A percentile compares a stretch with the other conserved stretches of the same genome.
These are phyloP conservation scores for Venusia cambrica DNA, from an alignment of 2,888 invertebrate species.

Conservation along the genomic window DNA sequence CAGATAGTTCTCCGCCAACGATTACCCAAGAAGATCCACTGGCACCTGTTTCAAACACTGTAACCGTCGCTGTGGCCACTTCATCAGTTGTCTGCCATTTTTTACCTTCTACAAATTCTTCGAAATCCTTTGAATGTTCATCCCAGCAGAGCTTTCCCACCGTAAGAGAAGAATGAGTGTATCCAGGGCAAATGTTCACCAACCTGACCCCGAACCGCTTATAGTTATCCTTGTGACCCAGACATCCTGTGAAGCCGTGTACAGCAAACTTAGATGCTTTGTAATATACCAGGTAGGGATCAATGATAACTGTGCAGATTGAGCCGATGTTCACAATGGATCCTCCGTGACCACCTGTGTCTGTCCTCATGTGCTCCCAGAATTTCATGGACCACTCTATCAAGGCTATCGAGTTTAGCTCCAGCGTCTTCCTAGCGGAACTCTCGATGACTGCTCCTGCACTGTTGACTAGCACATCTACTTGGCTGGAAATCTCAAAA, in stretches of 20 bases:
- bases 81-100: constrained; percentile 16
- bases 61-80: constrained; percentile 17
- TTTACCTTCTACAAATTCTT: constrained; percentile 3
- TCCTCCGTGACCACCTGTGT: constrained; percentile 78
- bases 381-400: constrained; percentile 51
- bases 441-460: constrained; percentile 46
- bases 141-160: constrained; percentile 13
- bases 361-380: constrained; percentile 75
- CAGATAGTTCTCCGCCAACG: constrained; percentile 41
- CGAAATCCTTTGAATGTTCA: constrained; percentile 16
- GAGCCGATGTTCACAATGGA: constrained; percentile 83
- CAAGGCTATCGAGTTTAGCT: constrained; percentile 44
- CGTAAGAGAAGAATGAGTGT: constrained; percentile 14
- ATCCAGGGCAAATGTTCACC: constrained; percentile 42
- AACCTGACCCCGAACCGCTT: constrained; percentile 65
- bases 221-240: constrained; percentile 57
- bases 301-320: constrained; percentile 70
- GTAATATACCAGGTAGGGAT: constrained; percentile 74
- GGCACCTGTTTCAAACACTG: constrained; percentile 39
- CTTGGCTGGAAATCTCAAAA: constrained; percentile 36
- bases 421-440: constrained; percentile 32
- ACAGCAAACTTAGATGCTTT: constrained; percentile 79
- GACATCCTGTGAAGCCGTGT: constrained; percentile 61
- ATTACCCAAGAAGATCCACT: constrained; percentile 68
- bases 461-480: constrained; percentile 60